These are phyloP conservation scores for Eupithecia pulchellata DNA, from an alignment of 2,888 invertebrate genomes.

Conservation along the genomic window DNA sequence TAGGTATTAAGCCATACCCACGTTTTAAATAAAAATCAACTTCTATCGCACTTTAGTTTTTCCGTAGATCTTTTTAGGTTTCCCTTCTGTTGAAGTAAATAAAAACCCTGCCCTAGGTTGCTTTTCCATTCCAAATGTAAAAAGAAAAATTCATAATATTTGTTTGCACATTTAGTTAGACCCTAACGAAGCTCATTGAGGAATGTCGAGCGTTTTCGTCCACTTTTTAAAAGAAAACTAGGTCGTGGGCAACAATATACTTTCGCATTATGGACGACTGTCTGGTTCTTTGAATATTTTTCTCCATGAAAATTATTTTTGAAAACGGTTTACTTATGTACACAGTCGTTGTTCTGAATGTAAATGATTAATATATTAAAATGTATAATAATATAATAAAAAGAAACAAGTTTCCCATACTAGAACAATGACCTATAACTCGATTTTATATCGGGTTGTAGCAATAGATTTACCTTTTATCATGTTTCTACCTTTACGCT, in stretches of 20 bases:
- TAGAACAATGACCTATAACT: no score
- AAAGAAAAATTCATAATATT: not conserved
- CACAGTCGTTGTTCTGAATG: not conserved
- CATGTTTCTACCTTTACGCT: no score
- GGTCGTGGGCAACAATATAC: not conserved
- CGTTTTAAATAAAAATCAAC: not conserved
- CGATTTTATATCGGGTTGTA: no score
- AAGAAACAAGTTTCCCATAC: no score
- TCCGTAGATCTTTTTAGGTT: not conserved
- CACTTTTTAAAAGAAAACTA: not conserved
- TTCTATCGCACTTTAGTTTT: not conserved
- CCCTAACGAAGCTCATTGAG: slow-evolving; percentile 19
- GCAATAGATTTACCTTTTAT: no score
- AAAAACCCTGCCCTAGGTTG: not conserved
- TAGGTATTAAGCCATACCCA: not conserved
- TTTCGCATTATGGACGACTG: not conserved
- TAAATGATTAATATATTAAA: not conserved
- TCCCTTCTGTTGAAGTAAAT: not conserved
- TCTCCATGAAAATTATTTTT: not conserved
- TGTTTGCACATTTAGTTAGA: not conserved
- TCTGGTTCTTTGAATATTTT: not conserved
- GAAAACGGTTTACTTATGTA: not conserved
- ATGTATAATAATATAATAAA: no score
- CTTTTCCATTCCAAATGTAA: not conserved
- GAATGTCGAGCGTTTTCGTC: not conserved